A percentile compares a stretch with the other conserved stretches of the same genome.
Evolutionary conservation across 2,797 vertebrate genomes (phyloP).

Genomic region (Glyptemys insculpta): DNA sequence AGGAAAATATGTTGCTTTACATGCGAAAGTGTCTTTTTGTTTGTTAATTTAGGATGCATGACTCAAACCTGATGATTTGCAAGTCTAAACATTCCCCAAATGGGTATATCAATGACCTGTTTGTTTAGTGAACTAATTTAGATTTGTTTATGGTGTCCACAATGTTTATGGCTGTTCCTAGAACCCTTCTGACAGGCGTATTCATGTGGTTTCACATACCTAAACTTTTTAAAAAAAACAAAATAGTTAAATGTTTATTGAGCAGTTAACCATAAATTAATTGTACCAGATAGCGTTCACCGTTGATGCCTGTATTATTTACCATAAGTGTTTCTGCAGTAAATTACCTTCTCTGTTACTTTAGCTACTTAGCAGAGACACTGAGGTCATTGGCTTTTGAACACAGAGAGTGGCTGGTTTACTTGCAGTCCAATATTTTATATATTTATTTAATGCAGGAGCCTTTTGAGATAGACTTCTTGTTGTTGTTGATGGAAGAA

Average conservation of each 20-base stretch:
- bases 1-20: background rate
- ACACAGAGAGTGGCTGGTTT: background rate
- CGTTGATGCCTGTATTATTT: background rate
- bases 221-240: conserved; percentile 38
- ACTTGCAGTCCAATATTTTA: background rate
- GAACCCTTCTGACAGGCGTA: conserved; percentile 44
- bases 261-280: conserved; percentile 32
- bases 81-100: background rate
- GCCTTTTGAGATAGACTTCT: background rate
- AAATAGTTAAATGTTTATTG: conserved; percentile 30
- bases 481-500: background rate
- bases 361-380: background rate
- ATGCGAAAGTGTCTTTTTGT: background rate
- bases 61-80: conserved; percentile 4
- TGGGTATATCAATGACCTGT: conserved; percentile 31
- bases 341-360: background rate
- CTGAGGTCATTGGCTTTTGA: background rate
- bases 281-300: conserved; percentile 20
- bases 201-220: conserved; percentile 57
- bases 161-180: conserved; percentile 56
- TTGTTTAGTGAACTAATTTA: conserved; percentile 65
- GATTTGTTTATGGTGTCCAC: conserved; percentile 57
- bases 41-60: background rate
- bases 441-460: background rate
- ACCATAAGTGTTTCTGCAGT: background rate